A percentile compares a stretch with the other conserved stretches of the same genome.
Conservation (phyloP, 1,140 invertebrate species). For the Berghia stephanieae region DNA sequence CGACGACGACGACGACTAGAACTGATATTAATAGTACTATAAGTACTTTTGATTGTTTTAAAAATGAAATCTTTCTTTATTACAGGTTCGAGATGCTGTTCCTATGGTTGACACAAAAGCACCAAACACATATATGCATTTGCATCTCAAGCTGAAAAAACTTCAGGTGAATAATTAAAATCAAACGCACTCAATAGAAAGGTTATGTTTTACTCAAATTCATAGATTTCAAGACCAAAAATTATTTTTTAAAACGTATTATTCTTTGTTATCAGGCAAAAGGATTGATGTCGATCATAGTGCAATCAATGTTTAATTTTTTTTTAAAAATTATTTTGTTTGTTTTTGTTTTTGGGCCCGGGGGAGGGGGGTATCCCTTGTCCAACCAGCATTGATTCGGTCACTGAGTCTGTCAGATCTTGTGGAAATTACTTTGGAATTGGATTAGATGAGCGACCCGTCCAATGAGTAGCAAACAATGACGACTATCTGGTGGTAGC, state of each 20-base stretch:
- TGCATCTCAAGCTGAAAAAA: slow-evolving; percentile 67
- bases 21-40: too few relatives aligned
- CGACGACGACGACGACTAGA: too few relatives aligned
- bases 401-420: too few relatives aligned
- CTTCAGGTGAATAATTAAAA: slow-evolving; percentile 64
- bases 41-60: background rate
- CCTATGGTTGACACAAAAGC: slow-evolving; percentile 65
- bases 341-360: background rate
- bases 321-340: background rate
- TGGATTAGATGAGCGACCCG: slow-evolving; percentile 63
- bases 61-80: slow-evolving; percentile 21
- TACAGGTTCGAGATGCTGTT: slow-evolving; percentile 51
- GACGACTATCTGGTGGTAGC: slow-evolving; percentile 67
- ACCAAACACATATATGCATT: slow-evolving; percentile 66
- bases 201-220: background rate
- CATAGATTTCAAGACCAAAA: background rate
- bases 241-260: background rate
- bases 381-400: too few relatives aligned
- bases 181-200: too few relatives aligned
- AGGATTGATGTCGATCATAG: background rate
- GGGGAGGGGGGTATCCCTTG: too few relatives aligned
- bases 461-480: slow-evolving; percentile 61
- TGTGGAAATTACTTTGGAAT: too few relatives aligned
- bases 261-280: background rate
- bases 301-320: background rate